Percentiles rank a stretch among this genome's conserved stretches.
These are phyloP conservation scores for Pinna nobilis DNA, from an alignment of 1,140 invertebrate species.

Conservation along the genomic window DNA sequence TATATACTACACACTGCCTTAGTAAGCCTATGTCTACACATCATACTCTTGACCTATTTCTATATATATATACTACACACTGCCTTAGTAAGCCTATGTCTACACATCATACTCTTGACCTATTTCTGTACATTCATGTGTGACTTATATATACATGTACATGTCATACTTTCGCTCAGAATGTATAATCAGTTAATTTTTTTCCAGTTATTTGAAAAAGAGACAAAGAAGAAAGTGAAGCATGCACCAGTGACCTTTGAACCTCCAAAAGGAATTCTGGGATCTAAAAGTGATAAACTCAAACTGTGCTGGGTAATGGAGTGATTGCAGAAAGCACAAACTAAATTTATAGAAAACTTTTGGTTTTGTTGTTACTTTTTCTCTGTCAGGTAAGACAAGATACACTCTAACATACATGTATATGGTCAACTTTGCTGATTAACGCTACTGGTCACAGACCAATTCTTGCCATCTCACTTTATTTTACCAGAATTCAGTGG, in stretches of 20 bases:
- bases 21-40: too few relatives aligned
- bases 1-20: too few relatives aligned
- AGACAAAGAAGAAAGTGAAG: slow-evolving; percentile 51
- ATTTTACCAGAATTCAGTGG: not conserved
- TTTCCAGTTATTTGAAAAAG: slow-evolving; percentile 54
- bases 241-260: slow-evolving; percentile 51
- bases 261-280: slow-evolving; percentile 48
- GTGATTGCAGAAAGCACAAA: not conserved
- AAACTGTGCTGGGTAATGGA: slow-evolving; percentile 49
- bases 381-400: not conserved
- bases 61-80: too few relatives aligned
- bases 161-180: too few relatives aligned
- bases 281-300: slow-evolving; percentile 42
- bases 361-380: not conserved
- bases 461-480: not conserved
- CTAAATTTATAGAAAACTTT: not conserved
- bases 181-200: too few relatives aligned
- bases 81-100: too few relatives aligned
- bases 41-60: too few relatives aligned
- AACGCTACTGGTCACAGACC: not conserved
- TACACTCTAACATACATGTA: not conserved
- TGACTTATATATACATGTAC: too few relatives aligned
- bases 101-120: too few relatives aligned
- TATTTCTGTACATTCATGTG: too few relatives aligned
- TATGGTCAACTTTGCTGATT: not conserved